Conservation (phyloP, 2,888 invertebrate species). For the Drosophila silvestris region DNA sequence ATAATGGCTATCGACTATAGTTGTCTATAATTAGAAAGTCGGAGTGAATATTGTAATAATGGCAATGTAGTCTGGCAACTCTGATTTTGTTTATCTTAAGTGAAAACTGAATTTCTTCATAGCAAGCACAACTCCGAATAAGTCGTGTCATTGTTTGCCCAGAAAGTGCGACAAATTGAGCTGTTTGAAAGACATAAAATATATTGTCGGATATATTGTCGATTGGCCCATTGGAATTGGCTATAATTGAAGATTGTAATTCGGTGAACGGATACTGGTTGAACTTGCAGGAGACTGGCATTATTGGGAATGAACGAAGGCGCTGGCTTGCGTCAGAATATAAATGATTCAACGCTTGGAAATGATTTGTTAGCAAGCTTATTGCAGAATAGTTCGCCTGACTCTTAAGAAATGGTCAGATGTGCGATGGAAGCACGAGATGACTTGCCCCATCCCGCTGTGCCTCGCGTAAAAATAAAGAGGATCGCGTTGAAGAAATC, state of each 20-base stretch:
- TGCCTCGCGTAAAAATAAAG: neutral
- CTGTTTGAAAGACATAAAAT: too few species aligned
- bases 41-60: neutral
- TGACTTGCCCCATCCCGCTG: neutral
- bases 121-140: neutral
- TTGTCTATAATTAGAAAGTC: neutral
- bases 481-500: neutral
- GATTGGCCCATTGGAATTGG: too few species aligned
- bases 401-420: neutral
- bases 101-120: neutral
- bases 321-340: conserved; percentile 2
- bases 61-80: neutral
- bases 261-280: neutral
- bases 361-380: conserved; percentile 6
- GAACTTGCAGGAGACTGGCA: neutral
- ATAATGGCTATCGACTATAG: neutral
- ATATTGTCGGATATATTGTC: too few species aligned
- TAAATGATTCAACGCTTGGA: conserved; percentile 23
- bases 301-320: conserved; percentile 9
- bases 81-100: neutral
- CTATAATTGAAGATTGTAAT: too few species aligned
- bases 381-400: conserved; percentile 5
- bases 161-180: too few species aligned
- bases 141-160: neutral
- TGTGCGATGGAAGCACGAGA: conserved; percentile 1